Evolutionary conservation across 2,797 vertebrate genomes (phyloP).

Genomic region (Hirundo rustica): DNA sequence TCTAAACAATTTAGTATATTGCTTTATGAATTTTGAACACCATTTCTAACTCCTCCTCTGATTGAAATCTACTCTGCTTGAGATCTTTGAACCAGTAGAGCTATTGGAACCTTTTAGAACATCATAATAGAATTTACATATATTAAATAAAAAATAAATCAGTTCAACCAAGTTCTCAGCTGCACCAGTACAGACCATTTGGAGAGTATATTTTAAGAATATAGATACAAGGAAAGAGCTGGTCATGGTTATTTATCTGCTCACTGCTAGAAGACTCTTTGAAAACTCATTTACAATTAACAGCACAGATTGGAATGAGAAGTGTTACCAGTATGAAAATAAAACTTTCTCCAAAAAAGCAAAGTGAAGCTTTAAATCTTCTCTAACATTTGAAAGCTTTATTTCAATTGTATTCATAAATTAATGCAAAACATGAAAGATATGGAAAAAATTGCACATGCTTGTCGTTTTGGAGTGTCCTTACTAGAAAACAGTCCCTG

Average conservation of each 20-base stretch:
- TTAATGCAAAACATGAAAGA: background rate
- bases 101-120: background rate
- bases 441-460: background rate
- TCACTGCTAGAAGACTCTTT: background rate
- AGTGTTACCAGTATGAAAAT: background rate
- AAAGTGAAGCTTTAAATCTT: background rate
- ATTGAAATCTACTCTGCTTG: background rate
- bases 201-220: background rate
- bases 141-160: background rate
- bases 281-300: background rate
- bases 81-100: background rate
- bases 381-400: background rate
- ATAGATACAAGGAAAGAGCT: background rate
- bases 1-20: background rate
- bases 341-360: background rate
- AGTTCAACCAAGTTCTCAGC: background rate
- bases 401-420: background rate
- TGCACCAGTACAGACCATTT: background rate
- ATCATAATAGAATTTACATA: background rate
- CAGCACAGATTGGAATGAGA: background rate
- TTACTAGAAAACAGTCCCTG: background rate
- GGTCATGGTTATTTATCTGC: background rate
- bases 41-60: background rate
- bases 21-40: background rate
- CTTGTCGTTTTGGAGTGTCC: background rate